Evolutionary conservation across 2,888 invertebrate genomes (phyloP), one percentile per base, ranked within the genome.

Genomic region (Nephrocerus scutellatus): DNA sequence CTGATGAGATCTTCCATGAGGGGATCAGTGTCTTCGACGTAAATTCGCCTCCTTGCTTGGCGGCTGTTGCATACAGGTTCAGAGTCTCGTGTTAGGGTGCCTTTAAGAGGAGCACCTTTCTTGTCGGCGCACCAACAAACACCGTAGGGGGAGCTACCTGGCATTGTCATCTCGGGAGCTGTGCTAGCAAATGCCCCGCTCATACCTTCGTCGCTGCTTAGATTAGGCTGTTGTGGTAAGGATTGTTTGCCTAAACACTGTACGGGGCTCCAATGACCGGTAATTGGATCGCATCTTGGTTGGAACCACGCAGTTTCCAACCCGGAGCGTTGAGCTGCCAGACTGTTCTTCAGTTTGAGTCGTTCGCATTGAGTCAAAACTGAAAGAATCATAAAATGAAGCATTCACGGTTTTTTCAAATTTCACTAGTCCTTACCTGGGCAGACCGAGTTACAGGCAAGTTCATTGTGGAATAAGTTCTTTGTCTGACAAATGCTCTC

Each of bases 61-160:
- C 88, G 73, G 61, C 84, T 84, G 62, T 84, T 85, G 62, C 89
- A 89, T 23, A 77, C 72, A 0, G 88, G 88, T 48, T 82, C 79
- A 2, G 74, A 73, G 14, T 84, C 86, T 30, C 86, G 75, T 0
- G 84, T 82, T 31, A 88, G 64, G 0, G 86, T 82, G 2, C 87
- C 87, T 61, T 86, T 86, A 3, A 86, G 67, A 0, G 86, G 84
- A 49, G 85, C 84, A 0, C 88, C 88, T 50, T 81, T 79, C 22
- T 80, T 80, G 53, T 82, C 83, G 3, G 88, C 87, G 61, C 89
- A 89, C 89, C 89, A 89, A 56, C 88, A 89, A 1, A 89, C 84
- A 4, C 84, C 85, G 56, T 80, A 72, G 0, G 55, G 53, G 22
- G 48, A 46, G 1, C 30, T 14, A 2, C 56, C 31, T 1, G 48